Conservation (phyloP, 1,140 invertebrate genomes). For the Nixonia krombeini region DNA sequence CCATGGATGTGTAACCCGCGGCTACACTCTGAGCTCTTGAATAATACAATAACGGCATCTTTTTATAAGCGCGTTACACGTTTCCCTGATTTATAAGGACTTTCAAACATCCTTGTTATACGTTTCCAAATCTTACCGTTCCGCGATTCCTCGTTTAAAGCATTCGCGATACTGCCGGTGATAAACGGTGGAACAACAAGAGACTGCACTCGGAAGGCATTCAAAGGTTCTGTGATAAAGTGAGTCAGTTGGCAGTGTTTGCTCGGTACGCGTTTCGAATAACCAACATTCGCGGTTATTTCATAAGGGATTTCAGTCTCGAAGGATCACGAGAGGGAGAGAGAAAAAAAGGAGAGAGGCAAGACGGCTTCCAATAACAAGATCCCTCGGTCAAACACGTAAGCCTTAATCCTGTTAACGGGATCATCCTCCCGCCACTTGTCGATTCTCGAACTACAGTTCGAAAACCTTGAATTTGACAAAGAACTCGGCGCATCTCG, state of each 20-base stretch:
- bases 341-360: neutral
- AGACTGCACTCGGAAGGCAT: too few species aligned
- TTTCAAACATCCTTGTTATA: too few species aligned
- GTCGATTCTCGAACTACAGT: neutral
- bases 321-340: too few species aligned
- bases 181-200: too few species aligned
- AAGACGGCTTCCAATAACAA: constrained; percentile 27
- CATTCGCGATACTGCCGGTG: too few species aligned
- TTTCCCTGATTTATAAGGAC: too few species aligned
- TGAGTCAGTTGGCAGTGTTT: neutral
- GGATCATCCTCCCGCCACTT: constrained; percentile 24
- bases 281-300: constrained; percentile 8
- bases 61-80: too few species aligned
- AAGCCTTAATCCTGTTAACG: constrained; percentile 41
- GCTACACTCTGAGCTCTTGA: neutral
- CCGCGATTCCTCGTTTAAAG: too few species aligned
- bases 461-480: too few species aligned
- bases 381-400: constrained; percentile 15
- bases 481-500: too few species aligned
- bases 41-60: neutral
- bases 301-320: constrained; percentile 12
- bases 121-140: too few species aligned
- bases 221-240: too few species aligned
- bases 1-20: neutral
- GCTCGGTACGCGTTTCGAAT: constrained; percentile 2